Evolutionary conservation across 2,113 vertebrate species (phyloP).

Genomic region (Cathartes aura): DNA sequence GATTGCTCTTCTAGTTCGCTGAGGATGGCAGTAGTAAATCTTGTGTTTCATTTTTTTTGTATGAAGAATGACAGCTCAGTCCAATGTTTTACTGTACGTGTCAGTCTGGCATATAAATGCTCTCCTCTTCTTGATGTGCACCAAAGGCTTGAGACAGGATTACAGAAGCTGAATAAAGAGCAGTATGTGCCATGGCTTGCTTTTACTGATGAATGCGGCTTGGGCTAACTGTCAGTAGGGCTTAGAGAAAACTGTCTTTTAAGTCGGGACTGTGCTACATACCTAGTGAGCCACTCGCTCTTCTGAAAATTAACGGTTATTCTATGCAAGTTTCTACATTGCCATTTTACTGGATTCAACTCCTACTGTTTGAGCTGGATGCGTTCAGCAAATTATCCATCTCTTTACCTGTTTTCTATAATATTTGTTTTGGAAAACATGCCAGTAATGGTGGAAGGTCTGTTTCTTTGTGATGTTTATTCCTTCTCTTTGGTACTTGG

Average conservation of each 20-base stretch:
- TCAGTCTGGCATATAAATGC: neutral
- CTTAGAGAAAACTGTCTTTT: neutral
- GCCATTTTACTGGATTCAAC: neutral
- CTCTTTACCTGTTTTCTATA: neutral
- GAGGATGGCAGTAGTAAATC: neutral
- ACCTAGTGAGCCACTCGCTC: neutral
- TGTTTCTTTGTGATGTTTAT: neutral
- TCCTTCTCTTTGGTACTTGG: neutral
- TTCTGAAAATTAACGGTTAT: neutral
- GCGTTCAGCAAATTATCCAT: neutral
- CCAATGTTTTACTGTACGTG: neutral
- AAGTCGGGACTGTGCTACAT: neutral
- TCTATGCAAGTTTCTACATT: neutral
- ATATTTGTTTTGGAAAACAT: neutral
- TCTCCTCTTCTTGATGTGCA: neutral
- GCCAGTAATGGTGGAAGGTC: neutral
- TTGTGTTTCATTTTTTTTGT: neutral
- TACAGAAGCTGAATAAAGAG: slow-evolving; percentile 39
- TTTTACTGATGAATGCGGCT: neutral
- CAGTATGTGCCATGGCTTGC: neutral
- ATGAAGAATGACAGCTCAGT: neutral
- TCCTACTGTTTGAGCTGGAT: neutral
- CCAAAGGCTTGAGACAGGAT: slow-evolving; percentile 24
- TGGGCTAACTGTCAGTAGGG: neutral
- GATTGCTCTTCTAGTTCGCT: neutral